A percentile compares a stretch with the other conserved stretches of the same genome.
phyloP scores from a whole-genome alignment of 2,888 invertebrate genomes.

The Polyommatus iphigenia region DNA sequence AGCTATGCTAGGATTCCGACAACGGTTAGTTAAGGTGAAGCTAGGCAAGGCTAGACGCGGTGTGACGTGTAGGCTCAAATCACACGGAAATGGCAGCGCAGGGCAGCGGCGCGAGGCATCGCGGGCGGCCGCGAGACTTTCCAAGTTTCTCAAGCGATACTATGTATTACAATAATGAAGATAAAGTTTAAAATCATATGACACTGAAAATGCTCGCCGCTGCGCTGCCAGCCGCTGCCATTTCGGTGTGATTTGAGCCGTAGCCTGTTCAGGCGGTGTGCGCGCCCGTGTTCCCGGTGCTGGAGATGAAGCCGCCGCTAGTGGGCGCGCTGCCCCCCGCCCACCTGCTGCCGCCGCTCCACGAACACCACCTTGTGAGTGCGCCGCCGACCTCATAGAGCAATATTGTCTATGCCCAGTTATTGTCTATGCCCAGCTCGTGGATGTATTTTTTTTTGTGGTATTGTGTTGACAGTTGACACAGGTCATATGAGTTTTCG shows the following conservation, averaged over 20 bases:
- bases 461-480: neutral
- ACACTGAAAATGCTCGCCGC: too few species aligned
- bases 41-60: conserved; percentile 36
- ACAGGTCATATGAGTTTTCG: neutral
- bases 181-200: too few species aligned
- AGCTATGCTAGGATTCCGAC: neutral
- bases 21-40: neutral
- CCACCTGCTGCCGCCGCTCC: conserved; percentile 81
- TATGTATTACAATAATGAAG: too few species aligned
- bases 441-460: neutral
- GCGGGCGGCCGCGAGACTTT: too few species aligned
- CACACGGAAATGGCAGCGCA: too few species aligned
- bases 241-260: too few species aligned
- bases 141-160: too few species aligned
- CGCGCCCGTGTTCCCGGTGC: conserved; percentile 79
- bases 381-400: conserved; percentile 54
- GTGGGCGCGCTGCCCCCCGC: conserved; percentile 76
- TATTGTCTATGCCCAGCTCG: neutral
- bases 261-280: conserved; percentile 63
- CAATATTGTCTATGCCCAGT: conserved; percentile 20
- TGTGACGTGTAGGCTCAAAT: conserved; percentile 39
- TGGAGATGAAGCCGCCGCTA: conserved; percentile 77
- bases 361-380: conserved; percentile 83
- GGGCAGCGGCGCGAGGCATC: too few species aligned
- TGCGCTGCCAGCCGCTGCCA: too few species aligned